These are phyloP conservation scores for Sciaenops ocellatus DNA, from an alignment of 2,797 vertebrate genomes.

Conservation along the genomic window DNA sequence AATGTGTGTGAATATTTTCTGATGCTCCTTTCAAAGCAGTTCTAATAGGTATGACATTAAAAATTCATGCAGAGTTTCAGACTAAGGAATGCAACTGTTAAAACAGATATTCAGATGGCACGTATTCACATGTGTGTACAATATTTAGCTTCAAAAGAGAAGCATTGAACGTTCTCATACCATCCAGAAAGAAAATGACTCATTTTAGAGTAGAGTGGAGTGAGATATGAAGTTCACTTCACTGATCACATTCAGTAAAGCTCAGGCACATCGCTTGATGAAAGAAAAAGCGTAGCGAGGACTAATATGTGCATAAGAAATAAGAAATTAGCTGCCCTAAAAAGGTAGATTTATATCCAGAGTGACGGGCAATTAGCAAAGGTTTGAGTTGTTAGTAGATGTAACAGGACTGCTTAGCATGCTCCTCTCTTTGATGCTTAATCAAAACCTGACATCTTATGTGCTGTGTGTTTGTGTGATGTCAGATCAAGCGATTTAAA, in stretches of 20 bases:
- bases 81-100: background rate
- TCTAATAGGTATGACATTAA: background rate
- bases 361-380: constrained; percentile 72
- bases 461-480: constrained; percentile 77
- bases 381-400: constrained; percentile 71
- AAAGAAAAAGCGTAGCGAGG: constrained; percentile 24
- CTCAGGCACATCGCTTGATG: constrained; percentile 7
- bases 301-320: constrained; percentile 44
- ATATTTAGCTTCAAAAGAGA: constrained; percentile 1
- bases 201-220: background rate
- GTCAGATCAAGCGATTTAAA: constrained; percentile 78
- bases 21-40: background rate
- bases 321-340: constrained; percentile 54
- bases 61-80: constrained; percentile 1
- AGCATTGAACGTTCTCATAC: background rate
- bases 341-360: constrained; percentile 57
- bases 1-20: background rate
- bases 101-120: constrained; percentile 1
- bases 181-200: constrained; percentile 1
- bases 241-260: constrained; percentile 53
- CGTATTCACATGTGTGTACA: background rate
- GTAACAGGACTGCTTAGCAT: constrained; percentile 64
- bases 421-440: constrained; percentile 73
- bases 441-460: constrained; percentile 77
- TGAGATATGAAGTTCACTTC: constrained; percentile 19